These are phyloP conservation scores for Poecile atricapillus DNA, from an alignment of 2,113 vertebrate genomes.

Conservation along the genomic window DNA sequence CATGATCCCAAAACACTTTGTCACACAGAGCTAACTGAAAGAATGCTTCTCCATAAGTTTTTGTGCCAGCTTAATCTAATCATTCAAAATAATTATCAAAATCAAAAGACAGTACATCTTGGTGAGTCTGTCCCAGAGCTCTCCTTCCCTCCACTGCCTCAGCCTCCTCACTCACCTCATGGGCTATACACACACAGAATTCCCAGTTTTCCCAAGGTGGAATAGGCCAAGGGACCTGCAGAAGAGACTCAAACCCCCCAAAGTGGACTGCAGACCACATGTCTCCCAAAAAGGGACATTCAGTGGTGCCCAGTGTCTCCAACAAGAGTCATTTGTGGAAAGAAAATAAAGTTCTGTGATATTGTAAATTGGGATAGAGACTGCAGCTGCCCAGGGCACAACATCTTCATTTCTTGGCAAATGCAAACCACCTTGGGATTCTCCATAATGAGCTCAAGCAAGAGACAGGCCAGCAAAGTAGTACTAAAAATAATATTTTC, in stretches of 20 bases:
- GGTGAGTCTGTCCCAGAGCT: not conserved
- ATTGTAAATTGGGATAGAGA: fast-evolving
- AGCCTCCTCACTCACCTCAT: not conserved
- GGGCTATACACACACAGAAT: fast-evolving
- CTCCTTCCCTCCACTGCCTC: not conserved
- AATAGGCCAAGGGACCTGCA: not conserved
- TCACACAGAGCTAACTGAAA: not conserved
- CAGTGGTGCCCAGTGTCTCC: not conserved
- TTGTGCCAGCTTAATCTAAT: not conserved
- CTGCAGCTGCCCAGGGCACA: not conserved
- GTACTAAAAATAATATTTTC: not conserved
- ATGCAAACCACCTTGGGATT: not conserved
- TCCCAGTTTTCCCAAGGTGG: not conserved
- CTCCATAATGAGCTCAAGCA: not conserved
- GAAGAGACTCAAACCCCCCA: not conserved
- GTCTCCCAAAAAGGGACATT: not conserved
- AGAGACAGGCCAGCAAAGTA: not conserved
- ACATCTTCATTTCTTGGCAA: not conserved
- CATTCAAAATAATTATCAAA: not conserved
- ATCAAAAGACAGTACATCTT: not conserved
- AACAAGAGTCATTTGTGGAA: not conserved
- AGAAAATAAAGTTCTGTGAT: not conserved
- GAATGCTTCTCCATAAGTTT: not conserved
- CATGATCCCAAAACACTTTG: too few species aligned
- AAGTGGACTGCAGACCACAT: not conserved